phyloP scores from a whole-genome alignment of 2,888 invertebrate species.

The Amitus sp. region DNA sequence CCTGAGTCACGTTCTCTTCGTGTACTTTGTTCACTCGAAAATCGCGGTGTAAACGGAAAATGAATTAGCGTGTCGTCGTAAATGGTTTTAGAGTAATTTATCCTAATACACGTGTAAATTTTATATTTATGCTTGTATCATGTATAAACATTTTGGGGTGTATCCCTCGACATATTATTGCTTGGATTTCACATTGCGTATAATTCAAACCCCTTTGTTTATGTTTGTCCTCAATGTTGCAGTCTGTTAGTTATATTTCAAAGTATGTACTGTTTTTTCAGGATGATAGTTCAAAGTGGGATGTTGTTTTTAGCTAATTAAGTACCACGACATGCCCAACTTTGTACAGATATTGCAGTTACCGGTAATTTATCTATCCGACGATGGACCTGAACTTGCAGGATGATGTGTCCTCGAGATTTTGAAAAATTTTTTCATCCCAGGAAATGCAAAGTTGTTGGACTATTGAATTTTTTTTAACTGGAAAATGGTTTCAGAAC shows the following conservation, averaged over 20 bases:
- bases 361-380: neutral
- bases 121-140: conserved; percentile 12
- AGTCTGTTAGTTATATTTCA: neutral
- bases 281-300: neutral
- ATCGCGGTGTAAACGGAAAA: neutral
- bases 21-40: neutral
- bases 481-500: too few species aligned
- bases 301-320: neutral
- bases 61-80: too few species aligned
- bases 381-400: neutral
- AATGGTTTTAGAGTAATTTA: conserved; percentile 6
- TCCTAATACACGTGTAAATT: conserved; percentile 5
- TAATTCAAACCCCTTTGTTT: too few species aligned
- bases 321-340: neutral
- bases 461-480: neutral
- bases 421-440: too few species aligned
- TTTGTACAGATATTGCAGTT: conserved; percentile 7
- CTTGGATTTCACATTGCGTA: neutral
- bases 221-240: neutral
- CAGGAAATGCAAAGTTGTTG: neutral
- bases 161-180: conserved; percentile 1
- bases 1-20: too few species aligned
- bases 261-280: too few species aligned
- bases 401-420: neutral
- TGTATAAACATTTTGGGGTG: conserved; percentile 8